A percentile compares a stretch with the other conserved stretches of the same genome.
Evolutionary conservation across 2,888 invertebrate species (phyloP).

Genomic region (Trachelus tabidus): DNA sequence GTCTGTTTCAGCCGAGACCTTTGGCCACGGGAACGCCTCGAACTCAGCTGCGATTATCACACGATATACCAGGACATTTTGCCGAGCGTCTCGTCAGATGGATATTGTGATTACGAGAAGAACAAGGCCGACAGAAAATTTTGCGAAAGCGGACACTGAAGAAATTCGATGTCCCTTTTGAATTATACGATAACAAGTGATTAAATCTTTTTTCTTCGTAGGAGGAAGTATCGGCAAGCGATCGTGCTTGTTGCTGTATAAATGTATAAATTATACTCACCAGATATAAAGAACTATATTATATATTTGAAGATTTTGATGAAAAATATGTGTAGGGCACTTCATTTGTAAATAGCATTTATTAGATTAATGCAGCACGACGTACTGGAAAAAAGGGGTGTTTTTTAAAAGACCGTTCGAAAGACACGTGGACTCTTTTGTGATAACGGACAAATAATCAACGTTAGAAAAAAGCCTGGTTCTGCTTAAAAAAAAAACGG

Average conservation of each 20-base stretch:
- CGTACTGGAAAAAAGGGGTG: not conserved
- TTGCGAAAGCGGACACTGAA: conserved; percentile 3
- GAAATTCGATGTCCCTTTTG: not conserved
- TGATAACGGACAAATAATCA: not conserved
- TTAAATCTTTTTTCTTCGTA: not conserved
- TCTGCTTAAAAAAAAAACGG: not conserved
- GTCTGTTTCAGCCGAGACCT: conserved; percentile 20
- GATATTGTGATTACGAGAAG: conserved; percentile 8
- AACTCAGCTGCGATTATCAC: conserved; percentile 20
- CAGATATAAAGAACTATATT: not conserved
- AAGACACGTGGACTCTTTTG: not conserved
- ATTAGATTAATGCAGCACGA: not conserved
- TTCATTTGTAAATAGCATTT: not conserved
- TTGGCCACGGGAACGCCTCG: conserved; percentile 17
- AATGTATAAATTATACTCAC: conserved; percentile 1
- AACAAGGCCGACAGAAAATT: not conserved
- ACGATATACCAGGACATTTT: conserved; percentile 16
- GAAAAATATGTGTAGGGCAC: not conserved
- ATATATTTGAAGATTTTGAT: not conserved
- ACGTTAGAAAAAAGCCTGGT: not conserved
- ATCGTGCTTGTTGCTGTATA: conserved; percentile 14
- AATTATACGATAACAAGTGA: not conserved
- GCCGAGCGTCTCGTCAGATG: conserved; percentile 17
- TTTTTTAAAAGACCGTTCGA: not conserved
- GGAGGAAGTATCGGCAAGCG: not conserved